Evolutionary conservation across 2,888 invertebrate species (phyloP).

Genomic region (Eristalis pertinax): DNA sequence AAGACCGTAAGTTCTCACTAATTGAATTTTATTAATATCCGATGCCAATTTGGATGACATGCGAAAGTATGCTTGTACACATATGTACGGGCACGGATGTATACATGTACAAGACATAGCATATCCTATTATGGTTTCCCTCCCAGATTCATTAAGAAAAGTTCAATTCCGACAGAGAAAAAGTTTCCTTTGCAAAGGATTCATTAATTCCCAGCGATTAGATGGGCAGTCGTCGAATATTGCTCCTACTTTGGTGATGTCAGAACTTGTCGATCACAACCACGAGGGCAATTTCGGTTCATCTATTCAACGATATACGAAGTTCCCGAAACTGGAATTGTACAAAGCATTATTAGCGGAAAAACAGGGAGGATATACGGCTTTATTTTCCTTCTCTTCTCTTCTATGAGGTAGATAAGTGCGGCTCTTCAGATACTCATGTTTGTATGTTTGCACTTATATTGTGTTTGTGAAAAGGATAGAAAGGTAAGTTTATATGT

Average conservation of each 20-base stretch:
- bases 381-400: not conserved
- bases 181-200: constrained; percentile 36
- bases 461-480: constrained; percentile 16
- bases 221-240: constrained; percentile 30
- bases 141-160: not conserved
- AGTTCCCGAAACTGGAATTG: constrained; percentile 10
- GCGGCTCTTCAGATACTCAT: constrained; percentile 1
- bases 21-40: constrained; percentile 64
- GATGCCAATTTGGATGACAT: constrained; percentile 54
- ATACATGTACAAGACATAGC: not conserved
- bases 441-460: not conserved
- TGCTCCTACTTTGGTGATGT: not conserved
- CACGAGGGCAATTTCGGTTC: constrained; percentile 10
- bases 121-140: not conserved
- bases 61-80: constrained; percentile 20
- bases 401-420: not conserved
- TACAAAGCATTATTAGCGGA: not conserved
- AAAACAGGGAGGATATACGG: not conserved
- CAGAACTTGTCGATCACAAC: not conserved
- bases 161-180: not conserved
- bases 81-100: no score
- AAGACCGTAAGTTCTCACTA: constrained; percentile 36
- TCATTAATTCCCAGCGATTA: constrained; percentile 44
- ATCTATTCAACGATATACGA: not conserved
- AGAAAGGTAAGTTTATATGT: no score